Base-by-base conservation (phyloP, 2,888 invertebrate genomes). In the Apoda limacodes region DNA sequence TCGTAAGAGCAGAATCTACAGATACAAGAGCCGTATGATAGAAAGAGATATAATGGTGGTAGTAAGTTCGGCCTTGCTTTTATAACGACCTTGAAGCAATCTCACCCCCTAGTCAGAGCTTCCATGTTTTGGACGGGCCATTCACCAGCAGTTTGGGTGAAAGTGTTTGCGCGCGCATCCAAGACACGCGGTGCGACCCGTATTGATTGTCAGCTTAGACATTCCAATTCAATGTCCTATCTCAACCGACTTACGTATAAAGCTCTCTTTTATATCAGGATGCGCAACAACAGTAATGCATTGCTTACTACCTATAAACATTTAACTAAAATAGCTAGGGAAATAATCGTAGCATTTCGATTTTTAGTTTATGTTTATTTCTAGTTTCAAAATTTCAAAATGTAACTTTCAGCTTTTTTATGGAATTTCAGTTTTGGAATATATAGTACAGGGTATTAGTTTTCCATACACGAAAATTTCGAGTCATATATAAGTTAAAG, bases 111-210 rank as follows among this genome's bases (percentile, higher is more conserved):
- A 51, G 41, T 37, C 41, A 49, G 49, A 60, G 49, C 60, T 41
- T 60, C 57, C 56, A 56, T 54, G 55, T 59, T 55, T 53, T 51
- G 56, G 50, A 50, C 48, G 45, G 61, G 63, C 74, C 80, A 81
- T 80, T 81, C 78, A 80, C 69, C 45, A 69, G 50, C 45, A 64
- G 46, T 44, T 48, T n/a, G 41, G 61, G 56, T 50, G 59, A 57
- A 60, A 60, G 57, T 45, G 47, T 45, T 33, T 71, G 74, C 76
- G 78, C 75, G 76, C 76, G 78, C 80, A 74, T 32, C 39, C 22
- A 27, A 34, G 44, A 55, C 66, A 59, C 59, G 56, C 50, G 45
- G 51, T 38, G 24, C 31, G 48, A 45, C 46, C 50, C 55, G 50
- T 74, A 78, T 78, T 60, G 78, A 78, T 78, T 71, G 54, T 53